phyloP scores from a whole-genome alignment of 1,140 invertebrate genomes.

The Heliconius himera region DNA sequence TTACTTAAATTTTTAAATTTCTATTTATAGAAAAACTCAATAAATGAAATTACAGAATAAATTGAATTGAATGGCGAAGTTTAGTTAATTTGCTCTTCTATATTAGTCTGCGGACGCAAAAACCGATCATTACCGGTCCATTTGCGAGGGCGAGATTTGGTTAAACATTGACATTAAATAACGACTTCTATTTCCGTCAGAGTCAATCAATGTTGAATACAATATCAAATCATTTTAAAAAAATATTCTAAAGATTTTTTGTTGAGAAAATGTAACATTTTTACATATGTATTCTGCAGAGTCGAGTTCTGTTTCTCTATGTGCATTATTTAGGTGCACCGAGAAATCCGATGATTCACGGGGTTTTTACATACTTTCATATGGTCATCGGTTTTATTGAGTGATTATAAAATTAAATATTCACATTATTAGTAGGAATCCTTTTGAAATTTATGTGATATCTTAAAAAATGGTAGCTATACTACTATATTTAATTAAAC shows the following conservation, averaged over 20 bases:
- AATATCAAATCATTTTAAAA: background rate
- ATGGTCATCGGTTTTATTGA: too few species aligned
- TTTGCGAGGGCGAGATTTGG: slow-evolving; percentile 65
- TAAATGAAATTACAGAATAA: slow-evolving; percentile 39
- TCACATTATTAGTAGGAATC: background rate
- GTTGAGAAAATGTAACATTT: too few species aligned
- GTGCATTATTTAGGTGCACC: too few species aligned
- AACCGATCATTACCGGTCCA: slow-evolving; percentile 73
- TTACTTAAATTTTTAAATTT: background rate
- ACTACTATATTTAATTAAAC: too few species aligned
- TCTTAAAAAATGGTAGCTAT: background rate
- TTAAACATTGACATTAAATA: slow-evolving; percentile 78
- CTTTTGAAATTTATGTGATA: background rate
- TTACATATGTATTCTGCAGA: too few species aligned
- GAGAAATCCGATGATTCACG: too few species aligned
- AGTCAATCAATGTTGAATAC: slow-evolving; percentile 22
- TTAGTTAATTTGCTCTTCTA: slow-evolving; percentile 51
- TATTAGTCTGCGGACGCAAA: slow-evolving; percentile 49
- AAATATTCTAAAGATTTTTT: too few species aligned
- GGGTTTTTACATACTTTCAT: too few species aligned
- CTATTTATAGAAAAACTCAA: background rate
- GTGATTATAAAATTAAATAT: too few species aligned
- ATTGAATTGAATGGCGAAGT: slow-evolving; percentile 33
- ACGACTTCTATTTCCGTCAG: slow-evolving; percentile 73
- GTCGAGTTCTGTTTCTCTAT: too few species aligned